Evolutionary conservation across 2,888 invertebrate genomes (phyloP).

Genomic region (Lacanobia wlatinum): DNA sequence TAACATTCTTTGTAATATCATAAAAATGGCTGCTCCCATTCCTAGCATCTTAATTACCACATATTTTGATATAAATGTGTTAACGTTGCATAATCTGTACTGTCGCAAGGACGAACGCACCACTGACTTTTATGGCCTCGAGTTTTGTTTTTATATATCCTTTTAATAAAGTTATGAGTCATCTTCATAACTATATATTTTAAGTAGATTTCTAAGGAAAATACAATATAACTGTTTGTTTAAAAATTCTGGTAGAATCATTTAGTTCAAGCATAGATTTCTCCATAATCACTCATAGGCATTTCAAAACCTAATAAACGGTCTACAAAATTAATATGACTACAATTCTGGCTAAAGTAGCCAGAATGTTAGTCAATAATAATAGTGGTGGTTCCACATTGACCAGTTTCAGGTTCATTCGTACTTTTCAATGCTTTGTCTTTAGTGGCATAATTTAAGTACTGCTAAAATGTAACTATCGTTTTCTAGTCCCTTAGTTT

Average conservation of each 20-base stretch:
- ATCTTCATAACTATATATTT: neutral
- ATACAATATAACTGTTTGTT: no score
- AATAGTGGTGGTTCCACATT: no score
- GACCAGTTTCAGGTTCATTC: no score
- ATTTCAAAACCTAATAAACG: no score
- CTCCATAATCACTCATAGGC: no score
- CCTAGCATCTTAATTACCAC: constrained; percentile 49
- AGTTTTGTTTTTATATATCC: constrained; percentile 15
- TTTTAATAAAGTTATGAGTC: neutral
- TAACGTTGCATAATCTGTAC: constrained; percentile 30
- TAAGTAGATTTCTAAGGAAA: neutral
- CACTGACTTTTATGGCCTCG: constrained; percentile 24
- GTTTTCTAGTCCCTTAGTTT: no score
- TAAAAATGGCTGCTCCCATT: constrained; percentile 57
- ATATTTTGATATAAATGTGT: constrained; percentile 45
- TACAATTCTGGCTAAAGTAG: no score
- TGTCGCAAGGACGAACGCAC: constrained; percentile 54
- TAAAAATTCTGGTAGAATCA: neutral
- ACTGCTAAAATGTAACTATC: no score
- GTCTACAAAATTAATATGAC: no score
- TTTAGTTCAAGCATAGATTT: neutral
- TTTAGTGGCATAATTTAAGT: no score
- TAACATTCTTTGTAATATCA: constrained; percentile 51
- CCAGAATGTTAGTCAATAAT: no score
- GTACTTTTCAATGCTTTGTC: no score